These are phyloP conservation scores for Macroramphosus scolopax DNA, from an alignment of 2,797 vertebrate species.

Conservation along the genomic window DNA sequence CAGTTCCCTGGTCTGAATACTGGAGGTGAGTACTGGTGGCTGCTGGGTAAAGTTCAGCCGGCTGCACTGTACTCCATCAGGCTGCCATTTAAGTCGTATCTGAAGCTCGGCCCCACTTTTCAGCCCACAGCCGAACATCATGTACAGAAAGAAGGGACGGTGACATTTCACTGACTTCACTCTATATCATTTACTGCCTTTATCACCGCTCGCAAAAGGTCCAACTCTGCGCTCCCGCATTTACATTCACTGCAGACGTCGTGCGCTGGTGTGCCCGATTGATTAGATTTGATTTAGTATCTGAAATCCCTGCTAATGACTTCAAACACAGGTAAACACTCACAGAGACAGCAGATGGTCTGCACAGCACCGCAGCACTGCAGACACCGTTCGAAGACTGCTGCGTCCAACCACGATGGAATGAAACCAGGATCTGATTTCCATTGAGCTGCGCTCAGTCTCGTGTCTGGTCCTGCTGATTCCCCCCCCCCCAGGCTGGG, in stretches of 20 bases:
- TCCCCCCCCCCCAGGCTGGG: slow-evolving; percentile 2
- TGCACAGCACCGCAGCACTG: too few relatives aligned
- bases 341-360: too few relatives aligned
- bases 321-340: too few relatives aligned
- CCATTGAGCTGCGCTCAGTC: neutral
- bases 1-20: slow-evolving; percentile 41
- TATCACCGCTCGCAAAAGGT: neutral
- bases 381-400: too few relatives aligned
- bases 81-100: slow-evolving; percentile 20
- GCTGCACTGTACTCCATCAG: slow-evolving; percentile 14
- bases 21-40: slow-evolving; percentile 16
- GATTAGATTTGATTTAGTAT: neutral
- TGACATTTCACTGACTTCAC: slow-evolving; percentile 23
- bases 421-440: too few relatives aligned
- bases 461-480: neutral
- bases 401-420: too few relatives aligned
- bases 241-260: neutral
- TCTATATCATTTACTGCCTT: slow-evolving; percentile 12
- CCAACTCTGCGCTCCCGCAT: neutral
- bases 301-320: too few relatives aligned
- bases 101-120: slow-evolving; percentile 12
- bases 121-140: slow-evolving; percentile 26
- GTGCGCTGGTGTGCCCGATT: neutral
- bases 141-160: slow-evolving; percentile 19
- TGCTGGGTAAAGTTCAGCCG: slow-evolving; percentile 34